Evolutionary conservation across 2,888 invertebrate species (phyloP), one percentile per base, ranked within the genome.

Genomic region (Spilosoma lubricipeda): DNA sequence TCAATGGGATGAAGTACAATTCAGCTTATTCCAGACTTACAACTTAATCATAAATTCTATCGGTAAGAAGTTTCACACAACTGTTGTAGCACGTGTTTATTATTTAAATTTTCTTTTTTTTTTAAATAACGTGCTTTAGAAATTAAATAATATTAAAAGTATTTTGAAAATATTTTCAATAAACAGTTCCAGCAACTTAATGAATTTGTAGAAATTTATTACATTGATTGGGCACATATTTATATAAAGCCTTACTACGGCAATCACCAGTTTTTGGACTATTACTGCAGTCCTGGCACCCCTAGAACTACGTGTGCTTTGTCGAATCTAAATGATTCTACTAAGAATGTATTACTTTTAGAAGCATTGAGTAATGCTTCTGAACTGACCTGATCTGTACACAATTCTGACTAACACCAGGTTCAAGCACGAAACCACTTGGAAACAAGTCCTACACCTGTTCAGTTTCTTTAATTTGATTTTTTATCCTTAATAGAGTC

Each of bases 1-100:
- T 78, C 93, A 93, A 63, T 95, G 95, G 95, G 93, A 95, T 33
- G 95, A 95, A 84, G 91, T 95, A 0, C 87, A 89, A 67, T 95
- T 92, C 82, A 94, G 95, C 73, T 80, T 95, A n/a, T 95, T 93
- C 77, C 95, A 95, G 80, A 90, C 92, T 0, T 95, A 94, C 77
- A 95, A 94, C 77, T 94, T 94, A 63, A 70, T 95, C 0, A 90
- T 89, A 0, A 95, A 95, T 67, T 94, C 95, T 1, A 71, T 93
- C 56, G 94, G 94, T 94, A 87, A 90, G 79, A 63, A 59, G 3
- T 15, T 65, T 23, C 5, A 63, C 11, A 59, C 27, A 11, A 27
- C 2, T 56, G 3, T n/a, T 56, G n/a, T 9, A 7, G 20, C 15
- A 18, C 18, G 18, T 18, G 2, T 48, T 23, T 48, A 20, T 8